Percentiles rank a stretch among this genome's conserved stretches.
These are phyloP conservation scores for Thomomys bottae DNA, from an alignment of 2,113 vertebrate genomes.

Conservation along the genomic window DNA sequence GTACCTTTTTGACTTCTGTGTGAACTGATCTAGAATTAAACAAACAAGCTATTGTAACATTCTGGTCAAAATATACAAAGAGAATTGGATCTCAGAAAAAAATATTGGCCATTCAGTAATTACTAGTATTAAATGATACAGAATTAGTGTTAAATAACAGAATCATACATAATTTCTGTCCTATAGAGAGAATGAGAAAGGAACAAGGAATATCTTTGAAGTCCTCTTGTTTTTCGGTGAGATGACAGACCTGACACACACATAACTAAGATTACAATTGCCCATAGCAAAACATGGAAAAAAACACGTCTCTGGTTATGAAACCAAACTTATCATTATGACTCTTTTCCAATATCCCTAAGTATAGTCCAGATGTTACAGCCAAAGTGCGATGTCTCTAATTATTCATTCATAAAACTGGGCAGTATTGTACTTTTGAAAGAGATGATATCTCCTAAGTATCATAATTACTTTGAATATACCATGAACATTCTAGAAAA, in stretches of 20 bases:
- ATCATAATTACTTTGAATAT: background rate
- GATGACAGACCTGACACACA: background rate
- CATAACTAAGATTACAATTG: background rate
- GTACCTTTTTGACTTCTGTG: background rate
- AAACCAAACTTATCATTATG: background rate
- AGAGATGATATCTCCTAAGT: background rate
- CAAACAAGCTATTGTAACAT: background rate
- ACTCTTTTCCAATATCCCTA: background rate
- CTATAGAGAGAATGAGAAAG: background rate
- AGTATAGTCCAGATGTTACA: background rate
- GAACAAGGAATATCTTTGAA: background rate
- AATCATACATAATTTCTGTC: background rate
- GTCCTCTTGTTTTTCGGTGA: background rate
- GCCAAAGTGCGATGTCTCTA: background rate
- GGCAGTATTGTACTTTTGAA: background rate
- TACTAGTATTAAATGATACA: background rate
- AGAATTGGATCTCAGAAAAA: background rate
- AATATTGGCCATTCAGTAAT: background rate
- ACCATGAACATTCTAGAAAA: background rate
- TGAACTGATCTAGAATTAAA: constrained; percentile 2
- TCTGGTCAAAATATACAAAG: background rate
- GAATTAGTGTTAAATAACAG: background rate
- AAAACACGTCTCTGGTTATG: background rate
- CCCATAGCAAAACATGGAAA: background rate
- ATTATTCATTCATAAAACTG: background rate